These are phyloP conservation scores for Syrrhaptes paradoxus DNA, from an alignment of 2,113 vertebrate genomes.

Conservation along the genomic window DNA sequence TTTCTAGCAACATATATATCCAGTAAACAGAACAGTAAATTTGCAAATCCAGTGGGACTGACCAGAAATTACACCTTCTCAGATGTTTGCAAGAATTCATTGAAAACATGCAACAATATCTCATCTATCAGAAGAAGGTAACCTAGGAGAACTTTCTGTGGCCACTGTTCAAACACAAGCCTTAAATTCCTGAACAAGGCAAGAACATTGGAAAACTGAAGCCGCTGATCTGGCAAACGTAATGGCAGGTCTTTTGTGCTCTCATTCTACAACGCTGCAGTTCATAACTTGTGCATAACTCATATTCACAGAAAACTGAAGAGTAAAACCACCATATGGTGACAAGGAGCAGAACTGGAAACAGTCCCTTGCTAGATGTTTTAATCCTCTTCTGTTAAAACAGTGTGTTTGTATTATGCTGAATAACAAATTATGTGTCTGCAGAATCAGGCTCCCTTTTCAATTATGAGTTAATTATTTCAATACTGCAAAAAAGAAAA, in stretches of 20 bases:
- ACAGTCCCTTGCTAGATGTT: not conserved
- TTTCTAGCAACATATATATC: not conserved
- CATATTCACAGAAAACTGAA: not conserved
- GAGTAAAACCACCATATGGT: not conserved
- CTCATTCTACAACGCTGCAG: not conserved
- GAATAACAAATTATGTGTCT: not conserved
- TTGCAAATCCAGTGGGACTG: not conserved
- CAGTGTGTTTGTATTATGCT: not conserved
- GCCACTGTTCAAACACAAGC: not conserved
- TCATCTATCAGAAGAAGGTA: not conserved
- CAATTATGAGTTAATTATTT: not conserved
- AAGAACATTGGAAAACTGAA: not conserved
- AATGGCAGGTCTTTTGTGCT: not conserved
- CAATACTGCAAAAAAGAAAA: slow-evolving; percentile 1
- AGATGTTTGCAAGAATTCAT: not conserved
- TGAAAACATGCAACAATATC: not conserved
- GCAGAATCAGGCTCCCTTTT: slow-evolving; percentile 2
- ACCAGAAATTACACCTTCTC: not conserved
- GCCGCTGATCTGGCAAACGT: not conserved
- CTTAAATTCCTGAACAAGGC: not conserved
- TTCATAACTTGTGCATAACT: not conserved
- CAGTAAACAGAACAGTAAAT: not conserved
- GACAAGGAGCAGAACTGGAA: not conserved
- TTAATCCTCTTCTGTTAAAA: not conserved
- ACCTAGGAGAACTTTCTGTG: not conserved